Evolutionary conservation across 2,797 vertebrate species (phyloP).

Genomic region (Hoplostethus mediterraneus): DNA sequence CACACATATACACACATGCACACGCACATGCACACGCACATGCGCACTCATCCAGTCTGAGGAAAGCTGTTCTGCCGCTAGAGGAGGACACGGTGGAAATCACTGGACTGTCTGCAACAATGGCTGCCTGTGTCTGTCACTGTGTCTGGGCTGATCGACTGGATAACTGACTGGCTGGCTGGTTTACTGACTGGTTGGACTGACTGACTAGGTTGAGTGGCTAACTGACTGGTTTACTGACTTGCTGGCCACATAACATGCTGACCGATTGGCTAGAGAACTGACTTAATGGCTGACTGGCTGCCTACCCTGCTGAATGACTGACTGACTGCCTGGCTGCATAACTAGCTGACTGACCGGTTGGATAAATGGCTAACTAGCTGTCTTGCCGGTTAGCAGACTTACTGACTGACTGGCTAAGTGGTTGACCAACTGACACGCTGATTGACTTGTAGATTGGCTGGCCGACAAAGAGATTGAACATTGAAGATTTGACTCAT

Average conservation of each 20-base stretch:
- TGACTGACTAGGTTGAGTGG: neutral
- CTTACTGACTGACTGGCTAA: neutral
- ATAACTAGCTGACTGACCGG: too few species aligned
- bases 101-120: slow-evolving; percentile 49
- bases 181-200: neutral
- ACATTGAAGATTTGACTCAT: too few species aligned
- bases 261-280: neutral
- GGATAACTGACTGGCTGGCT: neutral
- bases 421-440: neutral
- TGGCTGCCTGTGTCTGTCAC: slow-evolving; percentile 47
- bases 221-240: neutral
- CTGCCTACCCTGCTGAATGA: neutral
- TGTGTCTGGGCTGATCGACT: neutral
- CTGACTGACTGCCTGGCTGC: neutral
- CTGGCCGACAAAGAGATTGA: too few species aligned
- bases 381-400: neutral
- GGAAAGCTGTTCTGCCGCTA: slow-evolving; percentile 30
- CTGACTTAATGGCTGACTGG: neutral
- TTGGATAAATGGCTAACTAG: neutral
- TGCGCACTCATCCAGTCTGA: slow-evolving; percentile 26
- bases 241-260: neutral
- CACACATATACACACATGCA: neutral
- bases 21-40: slow-evolving; percentile 2
- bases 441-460: neutral
- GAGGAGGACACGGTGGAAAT: slow-evolving; percentile 54